Evolutionary conservation across 2,113 vertebrate species (phyloP).

Genomic region (Chunga burmeisteri): DNA sequence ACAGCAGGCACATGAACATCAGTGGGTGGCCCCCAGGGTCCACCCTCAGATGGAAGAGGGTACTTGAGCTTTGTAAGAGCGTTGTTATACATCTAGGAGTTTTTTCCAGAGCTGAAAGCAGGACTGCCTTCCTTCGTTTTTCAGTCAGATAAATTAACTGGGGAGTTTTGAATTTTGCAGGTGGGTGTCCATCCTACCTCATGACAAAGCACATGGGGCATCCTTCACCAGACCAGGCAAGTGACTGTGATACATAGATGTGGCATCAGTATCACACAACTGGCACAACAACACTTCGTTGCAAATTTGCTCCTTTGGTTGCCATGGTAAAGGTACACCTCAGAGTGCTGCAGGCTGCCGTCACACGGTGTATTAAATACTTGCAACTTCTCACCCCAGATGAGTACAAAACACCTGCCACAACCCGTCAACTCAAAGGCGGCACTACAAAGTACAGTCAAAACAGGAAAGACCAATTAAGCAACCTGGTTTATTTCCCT

Average conservation of each 20-base stretch:
- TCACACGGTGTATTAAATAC: neutral
- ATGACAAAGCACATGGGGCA: accelerated
- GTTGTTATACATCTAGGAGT: neutral
- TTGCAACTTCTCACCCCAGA: neutral
- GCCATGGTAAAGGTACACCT: neutral
- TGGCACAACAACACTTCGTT: neutral
- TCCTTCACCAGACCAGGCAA: accelerated
- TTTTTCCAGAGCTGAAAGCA: neutral
- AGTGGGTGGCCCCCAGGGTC: accelerated
- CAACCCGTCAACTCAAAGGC: neutral
- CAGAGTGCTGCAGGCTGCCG: neutral
- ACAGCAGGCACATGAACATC: accelerated
- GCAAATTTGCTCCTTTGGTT: neutral
- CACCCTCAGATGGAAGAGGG: neutral
- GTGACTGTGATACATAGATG: accelerated
- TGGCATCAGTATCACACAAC: neutral
- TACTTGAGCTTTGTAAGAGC: neutral
- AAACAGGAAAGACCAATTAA: neutral
- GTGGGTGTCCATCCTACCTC: neutral
- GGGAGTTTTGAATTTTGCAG: neutral
- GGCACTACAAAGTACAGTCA: neutral
- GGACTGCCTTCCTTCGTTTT: neutral
- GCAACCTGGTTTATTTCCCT: neutral
- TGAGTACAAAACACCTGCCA: neutral
- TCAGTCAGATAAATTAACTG: neutral